Percentiles rank a stretch among this genome's conserved stretches.
Evolutionary conservation across 2,797 vertebrate genomes (phyloP).

Genomic region (Mionectes olivaceus): DNA sequence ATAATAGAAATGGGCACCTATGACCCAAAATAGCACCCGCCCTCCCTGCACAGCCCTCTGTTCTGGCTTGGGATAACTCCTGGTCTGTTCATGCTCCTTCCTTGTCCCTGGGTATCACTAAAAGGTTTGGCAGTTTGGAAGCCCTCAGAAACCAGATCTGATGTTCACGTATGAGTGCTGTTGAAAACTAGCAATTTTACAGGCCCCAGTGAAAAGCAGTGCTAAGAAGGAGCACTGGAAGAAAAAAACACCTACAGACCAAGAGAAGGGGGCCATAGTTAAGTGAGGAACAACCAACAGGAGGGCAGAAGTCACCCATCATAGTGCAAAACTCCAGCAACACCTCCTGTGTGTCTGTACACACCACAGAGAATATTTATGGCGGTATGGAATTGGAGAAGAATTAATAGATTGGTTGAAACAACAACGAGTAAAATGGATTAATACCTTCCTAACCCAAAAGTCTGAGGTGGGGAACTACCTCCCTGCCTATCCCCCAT

Average conservation of each 20-base stretch:
- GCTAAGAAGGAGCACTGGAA: not conserved
- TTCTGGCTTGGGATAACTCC: not conserved
- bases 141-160: not conserved
- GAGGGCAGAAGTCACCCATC: not conserved
- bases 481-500: not conserved
- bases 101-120: not conserved
- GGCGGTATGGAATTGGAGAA: not conserved
- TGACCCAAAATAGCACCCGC: accelerated
- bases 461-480: not conserved
- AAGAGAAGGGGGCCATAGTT: not conserved
- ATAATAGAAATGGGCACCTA: not conserved
- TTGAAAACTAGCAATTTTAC: not conserved
- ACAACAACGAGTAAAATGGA: not conserved
- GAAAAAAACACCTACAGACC: not conserved
- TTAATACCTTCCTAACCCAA: not conserved
- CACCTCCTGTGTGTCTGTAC: not conserved
- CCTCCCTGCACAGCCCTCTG: not conserved
- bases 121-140: not conserved
- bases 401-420: not conserved
- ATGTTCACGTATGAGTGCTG: not conserved
- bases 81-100: not conserved
- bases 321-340: not conserved
- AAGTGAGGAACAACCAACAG: not conserved
- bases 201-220: not conserved
- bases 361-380: not conserved